Percentiles rank a stretch among this genome's conserved stretches.
phyloP scores from a whole-genome alignment of 1,140 invertebrate genomes.

The Drosophila pseudoobscura region DNA sequence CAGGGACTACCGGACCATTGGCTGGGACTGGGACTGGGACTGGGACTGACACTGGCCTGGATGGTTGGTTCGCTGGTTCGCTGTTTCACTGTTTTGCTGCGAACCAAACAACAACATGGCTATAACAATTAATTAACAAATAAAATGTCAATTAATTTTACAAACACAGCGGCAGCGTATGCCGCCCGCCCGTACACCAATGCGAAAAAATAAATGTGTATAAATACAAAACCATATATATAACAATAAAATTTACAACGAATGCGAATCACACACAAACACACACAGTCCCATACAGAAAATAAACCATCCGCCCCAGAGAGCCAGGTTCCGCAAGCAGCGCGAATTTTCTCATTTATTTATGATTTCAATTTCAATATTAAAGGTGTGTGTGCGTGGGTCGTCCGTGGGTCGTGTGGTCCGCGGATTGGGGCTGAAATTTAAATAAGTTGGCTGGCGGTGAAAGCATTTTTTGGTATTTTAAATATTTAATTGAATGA shows the following conservation, averaged over 20 bases:
- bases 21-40: slow-evolving; percentile 9
- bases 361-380: slow-evolving; percentile 82
- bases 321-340: slow-evolving; percentile 17
- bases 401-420: slow-evolving; percentile 20
- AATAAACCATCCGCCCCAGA: slow-evolving; percentile 40
- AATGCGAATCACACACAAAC: slow-evolving; percentile 26
- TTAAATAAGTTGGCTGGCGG: slow-evolving; percentile 67
- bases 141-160: slow-evolving; percentile 82
- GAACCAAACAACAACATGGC: slow-evolving; percentile 45
- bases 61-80: too few relatives aligned
- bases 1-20: slow-evolving; percentile 16
- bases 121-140: slow-evolving; percentile 82
- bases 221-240: slow-evolving; percentile 38
- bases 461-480: slow-evolving; percentile 81
- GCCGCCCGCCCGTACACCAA: background rate
- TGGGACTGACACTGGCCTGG: too few relatives aligned
- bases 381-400: slow-evolving; percentile 60
- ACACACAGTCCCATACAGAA: slow-evolving; percentile 12
- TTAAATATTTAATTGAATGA: slow-evolving; percentile 82
- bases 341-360: slow-evolving; percentile 78
- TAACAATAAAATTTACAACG: slow-evolving; percentile 75
- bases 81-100: background rate
- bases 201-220: slow-evolving; percentile 24
- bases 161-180: slow-evolving; percentile 61
- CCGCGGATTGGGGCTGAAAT: slow-evolving; percentile 6